These are phyloP conservation scores for Leptopilina syphax DNA, from an alignment of 2,888 invertebrate species.

Conservation along the genomic window DNA sequence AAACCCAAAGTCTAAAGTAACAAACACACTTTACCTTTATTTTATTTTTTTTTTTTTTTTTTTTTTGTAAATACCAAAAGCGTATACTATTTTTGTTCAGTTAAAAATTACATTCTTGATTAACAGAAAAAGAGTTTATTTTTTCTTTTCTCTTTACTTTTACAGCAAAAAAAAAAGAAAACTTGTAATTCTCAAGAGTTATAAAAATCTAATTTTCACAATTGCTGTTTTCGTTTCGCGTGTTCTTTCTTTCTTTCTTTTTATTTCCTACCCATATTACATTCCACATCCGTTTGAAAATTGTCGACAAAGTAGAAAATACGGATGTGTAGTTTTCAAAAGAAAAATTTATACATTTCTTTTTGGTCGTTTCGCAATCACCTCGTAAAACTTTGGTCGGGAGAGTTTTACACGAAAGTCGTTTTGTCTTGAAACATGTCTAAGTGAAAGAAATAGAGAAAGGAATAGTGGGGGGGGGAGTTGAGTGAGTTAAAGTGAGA, in stretches of 20 bases:
- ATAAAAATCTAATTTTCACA: constrained; percentile 12
- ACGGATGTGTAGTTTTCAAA: constrained; percentile 13
- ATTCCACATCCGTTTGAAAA: constrained; percentile 8
- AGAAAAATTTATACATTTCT: constrained; percentile 31
- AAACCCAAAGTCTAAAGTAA: too few species aligned
- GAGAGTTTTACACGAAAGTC: constrained; percentile 16
- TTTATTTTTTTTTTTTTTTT: too few species aligned
- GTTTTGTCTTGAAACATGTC: constrained; percentile 33
- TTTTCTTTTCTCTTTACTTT: too few species aligned
- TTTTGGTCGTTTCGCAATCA: constrained; percentile 26
- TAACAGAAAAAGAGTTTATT: too few species aligned
- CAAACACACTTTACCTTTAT: too few species aligned
- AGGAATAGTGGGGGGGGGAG: neutral
- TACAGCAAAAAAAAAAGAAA: neutral
- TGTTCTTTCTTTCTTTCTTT: too few species aligned
- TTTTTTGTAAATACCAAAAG: too few species aligned
- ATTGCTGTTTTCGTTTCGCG: neutral
- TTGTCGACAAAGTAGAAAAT: constrained; percentile 18
- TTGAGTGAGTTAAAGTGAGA: too few species aligned
- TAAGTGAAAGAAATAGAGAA: constrained; percentile 2
- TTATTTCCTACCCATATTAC: neutral
- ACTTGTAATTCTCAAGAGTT: neutral
- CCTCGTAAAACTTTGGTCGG: constrained; percentile 30
- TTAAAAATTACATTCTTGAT: too few species aligned
- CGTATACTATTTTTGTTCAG: too few species aligned